These are phyloP conservation scores for Pristionchus arcanus DNA, from an alignment of 2,888 invertebrate genomes.

Conservation along the genomic window DNA sequence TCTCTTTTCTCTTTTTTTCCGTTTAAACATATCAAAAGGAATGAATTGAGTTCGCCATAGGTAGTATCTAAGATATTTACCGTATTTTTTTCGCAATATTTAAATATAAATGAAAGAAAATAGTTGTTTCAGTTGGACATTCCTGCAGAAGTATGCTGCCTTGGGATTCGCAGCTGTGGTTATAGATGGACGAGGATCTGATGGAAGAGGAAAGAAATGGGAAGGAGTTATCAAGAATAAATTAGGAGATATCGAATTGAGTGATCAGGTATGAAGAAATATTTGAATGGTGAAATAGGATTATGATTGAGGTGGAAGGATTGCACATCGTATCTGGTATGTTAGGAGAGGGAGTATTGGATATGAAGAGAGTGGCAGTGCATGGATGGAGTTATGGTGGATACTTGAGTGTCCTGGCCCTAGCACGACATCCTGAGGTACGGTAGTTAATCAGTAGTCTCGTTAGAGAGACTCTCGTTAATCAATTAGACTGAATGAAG, in stretches of 20 bases:
- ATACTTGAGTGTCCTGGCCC: slow-evolving; percentile 94
- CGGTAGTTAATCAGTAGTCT: background rate
- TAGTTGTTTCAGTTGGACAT: slow-evolving; percentile 60
- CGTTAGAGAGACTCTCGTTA: too few species aligned
- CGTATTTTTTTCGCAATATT: background rate
- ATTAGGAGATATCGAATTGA: slow-evolving; percentile 83
- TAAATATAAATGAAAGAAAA: slow-evolving; percentile 51
- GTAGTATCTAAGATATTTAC: too few species aligned
- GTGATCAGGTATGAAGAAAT: slow-evolving; percentile 39
- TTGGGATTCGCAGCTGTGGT: slow-evolving; percentile 96
- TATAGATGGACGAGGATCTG: slow-evolving; percentile 95
- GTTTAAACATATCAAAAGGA: too few species aligned
- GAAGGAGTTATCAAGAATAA: slow-evolving; percentile 91
- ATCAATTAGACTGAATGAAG: background rate
- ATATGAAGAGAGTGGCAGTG: slow-evolving; percentile 92
- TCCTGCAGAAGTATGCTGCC: slow-evolving; percentile 94
- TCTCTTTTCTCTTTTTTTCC: background rate
- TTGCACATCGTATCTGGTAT: slow-evolving; percentile 86
- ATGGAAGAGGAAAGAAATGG: slow-evolving; percentile 92
- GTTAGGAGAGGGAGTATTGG: slow-evolving; percentile 86
- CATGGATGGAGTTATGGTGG: slow-evolving; percentile 99
- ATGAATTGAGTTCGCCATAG: too few species aligned
- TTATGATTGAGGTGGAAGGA: slow-evolving; percentile 86
- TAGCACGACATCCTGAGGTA: slow-evolving; percentile 92
- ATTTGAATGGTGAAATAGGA: background rate